phyloP scores from a whole-genome alignment of 2,797 vertebrate genomes.

The Meda fulgida region DNA sequence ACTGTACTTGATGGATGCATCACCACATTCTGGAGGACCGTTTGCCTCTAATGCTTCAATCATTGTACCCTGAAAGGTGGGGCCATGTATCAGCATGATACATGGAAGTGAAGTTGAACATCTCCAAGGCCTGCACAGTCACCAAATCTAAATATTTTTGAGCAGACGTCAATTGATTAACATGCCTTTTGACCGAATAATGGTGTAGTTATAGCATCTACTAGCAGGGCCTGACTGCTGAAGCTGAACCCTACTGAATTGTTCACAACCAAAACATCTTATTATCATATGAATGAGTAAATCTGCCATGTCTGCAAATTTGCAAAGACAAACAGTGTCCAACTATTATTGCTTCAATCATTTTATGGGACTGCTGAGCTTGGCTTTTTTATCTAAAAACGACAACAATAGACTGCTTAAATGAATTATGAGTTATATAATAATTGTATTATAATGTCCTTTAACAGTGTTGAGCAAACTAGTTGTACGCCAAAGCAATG shows the following conservation, averaged over 20 bases:
- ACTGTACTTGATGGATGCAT: not conserved
- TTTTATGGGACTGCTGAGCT: not conserved
- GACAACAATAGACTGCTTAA: conserved; percentile 11
- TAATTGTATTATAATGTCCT: conserved; percentile 2
- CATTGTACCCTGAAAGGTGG: too few relatives aligned
- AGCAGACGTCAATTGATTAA: not conserved
- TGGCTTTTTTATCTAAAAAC: not conserved
- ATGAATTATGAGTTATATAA: not conserved
- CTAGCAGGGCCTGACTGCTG: not conserved
- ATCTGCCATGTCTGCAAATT: not conserved
- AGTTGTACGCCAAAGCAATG: not conserved
- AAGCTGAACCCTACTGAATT: not conserved
- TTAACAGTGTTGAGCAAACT: not conserved
- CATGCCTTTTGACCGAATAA: not conserved
- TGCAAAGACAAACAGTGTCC: not conserved
- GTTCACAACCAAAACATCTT: not conserved
- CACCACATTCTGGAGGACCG: not conserved
- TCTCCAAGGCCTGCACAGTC: too few relatives aligned
- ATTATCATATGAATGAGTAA: conserved; percentile 1
- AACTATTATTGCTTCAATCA: not conserved
- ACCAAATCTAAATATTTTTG: too few relatives aligned
- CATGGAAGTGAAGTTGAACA: too few relatives aligned
- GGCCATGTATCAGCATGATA: not conserved
- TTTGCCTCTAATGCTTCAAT: not conserved
- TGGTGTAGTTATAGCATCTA: not conserved